Percentiles rank a stretch among this genome's conserved stretches.
Conservation (phyloP, 1,140 invertebrate genomes). For the Capitella teleta region DNA sequence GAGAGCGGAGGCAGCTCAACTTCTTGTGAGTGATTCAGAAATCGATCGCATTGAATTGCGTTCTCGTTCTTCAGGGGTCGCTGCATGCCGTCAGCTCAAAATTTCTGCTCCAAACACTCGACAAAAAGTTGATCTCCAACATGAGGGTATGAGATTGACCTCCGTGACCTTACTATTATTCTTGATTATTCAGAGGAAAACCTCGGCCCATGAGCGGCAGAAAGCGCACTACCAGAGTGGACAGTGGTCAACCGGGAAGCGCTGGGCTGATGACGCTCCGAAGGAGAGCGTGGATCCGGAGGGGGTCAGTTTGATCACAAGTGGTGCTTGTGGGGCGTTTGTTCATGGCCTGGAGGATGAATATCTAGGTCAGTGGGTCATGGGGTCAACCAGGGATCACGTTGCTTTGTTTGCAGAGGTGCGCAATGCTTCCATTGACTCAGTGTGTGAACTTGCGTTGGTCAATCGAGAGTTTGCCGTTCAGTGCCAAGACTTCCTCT, state of each 20-base stretch:
- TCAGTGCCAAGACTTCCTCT: conserved; percentile 68
- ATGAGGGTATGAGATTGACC: conserved; percentile 71
- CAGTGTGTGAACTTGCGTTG: conserved; percentile 77
- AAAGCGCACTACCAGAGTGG: conserved; percentile 67
- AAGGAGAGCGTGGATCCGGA: conserved; percentile 65
- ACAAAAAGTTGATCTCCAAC: conserved; percentile 98
- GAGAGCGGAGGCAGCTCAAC: conserved; percentile 41
- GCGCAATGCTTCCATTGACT: conserved; percentile 84
- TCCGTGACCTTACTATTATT: too few relatives aligned
- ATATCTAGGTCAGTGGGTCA: conserved; percentile 61
- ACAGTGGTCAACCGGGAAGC: conserved; percentile 82
- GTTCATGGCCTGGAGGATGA: conserved; percentile 98
- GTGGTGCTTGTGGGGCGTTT: conserved; percentile 93
- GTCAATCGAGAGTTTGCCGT: conserved; percentile 71
- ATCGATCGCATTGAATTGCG: neutral
- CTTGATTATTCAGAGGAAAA: conserved; percentile 50
- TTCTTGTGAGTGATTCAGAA: conserved; percentile 29
- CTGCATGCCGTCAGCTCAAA: conserved; percentile 75
- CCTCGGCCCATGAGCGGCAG: conserved; percentile 69
- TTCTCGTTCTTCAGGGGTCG: conserved; percentile 55
- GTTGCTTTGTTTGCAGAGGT: conserved; percentile 56
- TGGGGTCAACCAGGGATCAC: neutral
- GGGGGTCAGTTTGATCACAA: conserved; percentile 70
- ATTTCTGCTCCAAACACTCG: conserved; percentile 89
- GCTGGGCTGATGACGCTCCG: conserved; percentile 70